These are phyloP conservation scores for Mamestra configurata DNA, from an alignment of 1,140 invertebrate genomes.

Conservation along the genomic window DNA sequence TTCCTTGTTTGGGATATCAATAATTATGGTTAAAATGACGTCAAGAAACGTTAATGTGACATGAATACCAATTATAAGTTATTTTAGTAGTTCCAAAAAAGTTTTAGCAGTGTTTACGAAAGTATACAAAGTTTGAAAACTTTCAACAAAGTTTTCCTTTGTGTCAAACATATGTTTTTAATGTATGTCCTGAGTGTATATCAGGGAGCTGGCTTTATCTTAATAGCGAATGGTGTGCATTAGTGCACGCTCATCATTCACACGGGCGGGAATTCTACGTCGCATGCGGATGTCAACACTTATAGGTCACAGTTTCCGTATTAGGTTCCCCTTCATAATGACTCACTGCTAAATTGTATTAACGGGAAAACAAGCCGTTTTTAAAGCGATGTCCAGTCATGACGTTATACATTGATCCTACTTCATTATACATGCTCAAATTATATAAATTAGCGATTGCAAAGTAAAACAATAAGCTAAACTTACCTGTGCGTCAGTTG, in stretches of 20 bases:
- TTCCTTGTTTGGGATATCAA: too few species aligned
- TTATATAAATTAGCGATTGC: background rate
- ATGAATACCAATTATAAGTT: background rate
- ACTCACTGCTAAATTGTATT: slow-evolving; percentile 59
- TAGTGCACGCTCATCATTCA: background rate
- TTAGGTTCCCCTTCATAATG: slow-evolving; percentile 66
- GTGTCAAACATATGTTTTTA: slow-evolving; percentile 6
- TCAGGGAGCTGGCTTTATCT: background rate
- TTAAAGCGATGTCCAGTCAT: background rate
- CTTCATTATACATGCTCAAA: background rate
- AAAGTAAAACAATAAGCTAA: slow-evolving; percentile 14
- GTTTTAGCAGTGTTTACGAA: background rate
- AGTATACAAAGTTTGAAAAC: background rate
- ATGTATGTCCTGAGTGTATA: background rate
- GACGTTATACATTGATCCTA: background rate
- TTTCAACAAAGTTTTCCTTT: background rate
- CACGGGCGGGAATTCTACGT: slow-evolving; percentile 24
- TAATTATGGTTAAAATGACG: background rate
- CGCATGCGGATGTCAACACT: slow-evolving; percentile 31
- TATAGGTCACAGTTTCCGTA: slow-evolving; percentile 68
- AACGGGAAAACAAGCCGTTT: slow-evolving; percentile 24
- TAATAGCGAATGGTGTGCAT: background rate
- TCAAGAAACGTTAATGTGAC: background rate
- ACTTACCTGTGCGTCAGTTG: slow-evolving; percentile 89
- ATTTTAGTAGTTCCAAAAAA: background rate